Conservation (phyloP, 2,888 invertebrate species). For the Epinotia bilunana region DNA sequence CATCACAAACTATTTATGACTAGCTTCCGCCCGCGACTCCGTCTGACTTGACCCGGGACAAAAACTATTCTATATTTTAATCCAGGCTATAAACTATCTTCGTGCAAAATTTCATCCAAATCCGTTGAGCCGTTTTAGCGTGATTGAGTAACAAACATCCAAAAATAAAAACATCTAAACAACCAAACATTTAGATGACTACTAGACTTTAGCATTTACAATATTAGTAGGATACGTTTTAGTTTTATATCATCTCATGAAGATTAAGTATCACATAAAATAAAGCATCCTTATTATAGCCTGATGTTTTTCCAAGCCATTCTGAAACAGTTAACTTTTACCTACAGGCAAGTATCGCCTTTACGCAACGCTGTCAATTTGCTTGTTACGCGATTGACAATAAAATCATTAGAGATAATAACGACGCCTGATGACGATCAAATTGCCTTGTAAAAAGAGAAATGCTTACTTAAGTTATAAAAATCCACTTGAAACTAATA, state of each 20-base stretch:
- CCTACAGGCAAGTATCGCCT: constrained; percentile 15
- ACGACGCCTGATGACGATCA: constrained; percentile 28
- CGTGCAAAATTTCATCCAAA: no score
- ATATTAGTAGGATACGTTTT: background rate
- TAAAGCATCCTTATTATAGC: background rate
- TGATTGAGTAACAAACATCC: no score
- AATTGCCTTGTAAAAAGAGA: constrained; percentile 42
- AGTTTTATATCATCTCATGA: background rate
- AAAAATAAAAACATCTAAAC: no score
- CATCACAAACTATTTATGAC: no score
- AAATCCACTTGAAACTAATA: constrained; percentile 6
- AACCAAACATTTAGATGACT: no score
- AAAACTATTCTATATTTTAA: no score
- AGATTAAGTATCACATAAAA: background rate
- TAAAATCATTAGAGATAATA: constrained; percentile 36
- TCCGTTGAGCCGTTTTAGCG: no score
- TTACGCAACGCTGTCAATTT: constrained; percentile 31
- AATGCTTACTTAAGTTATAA: constrained; percentile 36
- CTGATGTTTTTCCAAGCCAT: constrained; percentile 13
- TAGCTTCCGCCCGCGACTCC: no score
- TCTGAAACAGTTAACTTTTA: constrained; percentile 18
- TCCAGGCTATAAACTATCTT: no score
- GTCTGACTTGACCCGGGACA: no score
- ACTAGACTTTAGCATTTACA: no score
- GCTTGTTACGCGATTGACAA: constrained; percentile 36